Conservation (phyloP, 1,140 invertebrate genomes). For the Neodiprion fabricii region DNA sequence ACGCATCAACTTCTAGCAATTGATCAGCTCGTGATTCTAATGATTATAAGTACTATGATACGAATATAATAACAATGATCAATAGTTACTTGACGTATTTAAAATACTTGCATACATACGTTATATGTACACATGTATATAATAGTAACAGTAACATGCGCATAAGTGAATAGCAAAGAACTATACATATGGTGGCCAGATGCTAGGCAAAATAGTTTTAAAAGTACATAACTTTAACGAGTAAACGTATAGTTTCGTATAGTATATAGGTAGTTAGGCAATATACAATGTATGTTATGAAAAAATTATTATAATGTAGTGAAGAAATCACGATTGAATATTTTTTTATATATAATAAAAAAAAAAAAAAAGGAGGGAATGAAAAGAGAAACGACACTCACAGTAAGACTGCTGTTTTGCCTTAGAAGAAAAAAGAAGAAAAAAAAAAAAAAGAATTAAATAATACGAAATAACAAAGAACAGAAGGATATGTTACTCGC, state of each 20-base stretch:
- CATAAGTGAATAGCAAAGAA: too few relatives aligned
- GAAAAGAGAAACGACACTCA: conserved; percentile 18
- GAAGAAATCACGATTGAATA: background rate
- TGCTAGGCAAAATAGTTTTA: too few relatives aligned
- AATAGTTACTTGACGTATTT: too few relatives aligned
- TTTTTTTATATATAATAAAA: conserved; percentile 39
- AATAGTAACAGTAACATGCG: too few relatives aligned
- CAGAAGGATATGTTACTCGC: background rate
- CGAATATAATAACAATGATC: too few relatives aligned
- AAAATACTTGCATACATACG: too few relatives aligned
- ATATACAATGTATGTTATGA: background rate
- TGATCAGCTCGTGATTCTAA: too few relatives aligned
- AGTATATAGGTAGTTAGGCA: background rate
- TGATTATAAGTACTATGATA: too few relatives aligned
- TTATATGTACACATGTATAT: too few relatives aligned
- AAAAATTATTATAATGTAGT: too few relatives aligned
- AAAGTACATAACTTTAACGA: background rate
- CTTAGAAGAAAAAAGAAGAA: conserved; percentile 29
- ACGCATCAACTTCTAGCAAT: too few relatives aligned
- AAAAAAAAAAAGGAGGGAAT: conserved; percentile 8
- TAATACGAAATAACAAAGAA: background rate
- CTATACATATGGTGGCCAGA: too few relatives aligned
- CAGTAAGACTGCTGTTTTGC: conserved; percentile 39
- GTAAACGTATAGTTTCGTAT: background rate
- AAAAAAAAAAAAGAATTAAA: background rate